Base-by-base conservation (phyloP, 37 sponge, comb jelly and placozoan species). In the Ianthella basta region DNA sequence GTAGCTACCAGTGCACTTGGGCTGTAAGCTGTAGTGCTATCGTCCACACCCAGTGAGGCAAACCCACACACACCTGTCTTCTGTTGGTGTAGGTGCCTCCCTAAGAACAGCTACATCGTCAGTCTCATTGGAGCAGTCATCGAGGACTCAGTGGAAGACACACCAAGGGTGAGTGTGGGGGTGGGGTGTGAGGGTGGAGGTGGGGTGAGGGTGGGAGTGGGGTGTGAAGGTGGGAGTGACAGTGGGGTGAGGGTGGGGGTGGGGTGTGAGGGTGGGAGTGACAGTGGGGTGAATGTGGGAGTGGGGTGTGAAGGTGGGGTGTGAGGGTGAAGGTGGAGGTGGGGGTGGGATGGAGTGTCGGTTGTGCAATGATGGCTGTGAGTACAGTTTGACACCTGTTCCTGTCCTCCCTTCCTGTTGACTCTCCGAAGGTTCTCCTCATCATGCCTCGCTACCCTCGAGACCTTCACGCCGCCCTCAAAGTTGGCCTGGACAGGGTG, bases 401-500 rank as follows among this genome's bases (percentile, higher is more conserved):
- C 24, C 29, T 12, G 4, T 5, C 64, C 10, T 27, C 24, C 64
- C 64, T 29, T 10, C 64, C 24, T 27, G 10, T 29, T 10, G 10
- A 13, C 64, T 61, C 64, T 61, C 64, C 24, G 10, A 1, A 75
- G 40, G 97, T 97, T 20, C 82, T 91, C 60, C 88, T 96, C 75
- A 94, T 98, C 34, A 98, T 98, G 96, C 97, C 95, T 36, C 85
- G 99, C 44, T 88, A 95, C 56, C 91, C 92, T 15, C 35, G 95
- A 55, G 99, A 98, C 85, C 91, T 98, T 39, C 92, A 96, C 74
- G 88, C 91, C 39, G 99, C 92, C 8, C 92, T 98, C 66, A 98
- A 96, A 83, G 83, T 91, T 53, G 90, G 92, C 0, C 90, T 95
- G 74, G 92, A 95, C 65, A 89, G 86, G 44, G 84, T 91, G 18